These are phyloP conservation scores for Gymnocephalus cernua DNA, from an alignment of 2,113 vertebrate genomes.

Conservation along the genomic window DNA sequence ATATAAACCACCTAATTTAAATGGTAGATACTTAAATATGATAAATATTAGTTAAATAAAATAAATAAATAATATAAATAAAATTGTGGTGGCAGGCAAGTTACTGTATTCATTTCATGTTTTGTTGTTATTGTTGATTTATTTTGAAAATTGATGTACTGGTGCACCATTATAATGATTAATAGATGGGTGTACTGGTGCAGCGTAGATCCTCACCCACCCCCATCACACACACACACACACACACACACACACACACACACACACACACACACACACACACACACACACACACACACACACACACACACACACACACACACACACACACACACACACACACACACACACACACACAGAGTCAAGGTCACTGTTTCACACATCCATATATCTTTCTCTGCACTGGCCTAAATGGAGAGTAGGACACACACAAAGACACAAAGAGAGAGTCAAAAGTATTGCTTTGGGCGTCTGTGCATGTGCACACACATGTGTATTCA, in stretches of 20 bases:
- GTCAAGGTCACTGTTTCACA: slow-evolving; percentile 73
- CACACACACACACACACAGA: slow-evolving; percentile 19
- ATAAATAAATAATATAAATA: too few relatives aligned
- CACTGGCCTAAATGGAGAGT: slow-evolving; percentile 48
- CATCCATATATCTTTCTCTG: slow-evolving; percentile 70
- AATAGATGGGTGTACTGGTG: slow-evolving; percentile 35
- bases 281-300: slow-evolving; percentile 11
- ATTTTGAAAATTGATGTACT: slow-evolving; percentile 8
- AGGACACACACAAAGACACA: slow-evolving; percentile 60
- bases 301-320: not conserved
- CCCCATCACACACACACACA: slow-evolving; percentile 31
- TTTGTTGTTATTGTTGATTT: slow-evolving; percentile 7
- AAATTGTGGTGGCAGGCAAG: not conserved
- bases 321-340: slow-evolving; percentile 5
- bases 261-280: slow-evolving; percentile 6
- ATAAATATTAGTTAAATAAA: too few relatives aligned
- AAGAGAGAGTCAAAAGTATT: slow-evolving; percentile 57
- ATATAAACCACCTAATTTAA: not conserved
- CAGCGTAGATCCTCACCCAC: slow-evolving; percentile 30
- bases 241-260: slow-evolving; percentile 8
- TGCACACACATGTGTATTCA: not conserved
- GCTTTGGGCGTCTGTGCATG: slow-evolving; percentile 33
- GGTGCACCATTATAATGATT: slow-evolving; percentile 38
- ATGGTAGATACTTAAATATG: too few relatives aligned
- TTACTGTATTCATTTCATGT: not conserved